phyloP scores from a whole-genome alignment of 2,888 invertebrate species.

The Campoplex nolae region DNA sequence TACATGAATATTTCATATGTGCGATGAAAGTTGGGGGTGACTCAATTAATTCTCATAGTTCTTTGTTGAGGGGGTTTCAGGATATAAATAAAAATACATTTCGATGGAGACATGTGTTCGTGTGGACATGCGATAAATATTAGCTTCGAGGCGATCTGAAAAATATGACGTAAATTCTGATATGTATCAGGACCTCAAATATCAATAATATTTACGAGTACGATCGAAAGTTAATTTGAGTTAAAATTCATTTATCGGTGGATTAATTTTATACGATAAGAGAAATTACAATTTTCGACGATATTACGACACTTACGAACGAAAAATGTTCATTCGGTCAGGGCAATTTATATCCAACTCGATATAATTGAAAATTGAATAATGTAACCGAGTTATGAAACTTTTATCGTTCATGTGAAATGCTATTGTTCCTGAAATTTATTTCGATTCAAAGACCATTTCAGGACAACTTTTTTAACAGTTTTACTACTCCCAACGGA shows the following conservation, averaged over 20 bases:
- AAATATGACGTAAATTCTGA: too few species aligned
- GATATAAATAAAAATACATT: background rate
- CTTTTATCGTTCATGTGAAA: too few species aligned
- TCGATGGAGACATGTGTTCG: background rate
- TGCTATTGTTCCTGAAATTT: too few species aligned
- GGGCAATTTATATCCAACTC: background rate
- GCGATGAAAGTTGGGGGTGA: background rate
- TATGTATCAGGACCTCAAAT: too few species aligned
- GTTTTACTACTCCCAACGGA: background rate
- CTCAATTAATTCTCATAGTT: background rate
- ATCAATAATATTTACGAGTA: too few species aligned
- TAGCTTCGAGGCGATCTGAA: too few species aligned
- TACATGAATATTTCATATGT: conserved; percentile 1
- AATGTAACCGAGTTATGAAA: too few species aligned
- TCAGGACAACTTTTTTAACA: background rate
- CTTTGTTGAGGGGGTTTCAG: background rate
- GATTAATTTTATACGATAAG: background rate
- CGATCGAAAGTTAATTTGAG: background rate
- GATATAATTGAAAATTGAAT: background rate
- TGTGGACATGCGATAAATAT: too few species aligned
- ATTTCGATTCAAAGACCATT: background rate
- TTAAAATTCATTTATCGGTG: background rate
- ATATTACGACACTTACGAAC: background rate
- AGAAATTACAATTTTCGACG: too few species aligned
- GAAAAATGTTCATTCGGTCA: background rate